Base-by-base conservation (phyloP, 2,888 invertebrate genomes). In the Ennomos erosarius region DNA sequence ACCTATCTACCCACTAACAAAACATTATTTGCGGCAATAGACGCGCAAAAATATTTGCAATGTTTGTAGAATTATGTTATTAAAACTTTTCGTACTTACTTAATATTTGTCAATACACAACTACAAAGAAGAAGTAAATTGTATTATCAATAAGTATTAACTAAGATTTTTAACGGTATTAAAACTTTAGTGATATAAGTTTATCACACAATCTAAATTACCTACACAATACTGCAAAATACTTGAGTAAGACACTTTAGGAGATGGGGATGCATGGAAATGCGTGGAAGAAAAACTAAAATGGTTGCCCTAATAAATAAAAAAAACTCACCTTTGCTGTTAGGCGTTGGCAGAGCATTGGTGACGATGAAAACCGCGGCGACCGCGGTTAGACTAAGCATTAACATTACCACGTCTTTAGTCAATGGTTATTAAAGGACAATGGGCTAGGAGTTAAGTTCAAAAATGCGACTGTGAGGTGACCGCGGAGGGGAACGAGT, bases 261-360 rank as follows among this genome's bases (percentile, higher is more conserved):
- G 16, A 46, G 12, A 13, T 35, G 10, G 1, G 37, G 51, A 58
- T 44, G 53, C 44, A n/a, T n/a, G n/a, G n/a, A n/a, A n/a, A n/a
- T n/a, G n/a, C n/a, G n/a, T 39, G 48, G 54, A 9, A 62, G 48
- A 13, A 40, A 26, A 49, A 44, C 13, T 48, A 64, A 37, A 58
- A 60, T 48, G 62, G 55, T 45, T 54, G 54, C 47, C 11, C 10
- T 12, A 10, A 36, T 55, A 10, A 34, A 37, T 47, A 12, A 16
- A 61, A 37, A 50, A 52, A 13, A 46, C 75, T 67, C 82, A 91
- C 91, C 91, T 86, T 91, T 88, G 71, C 82, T 84, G 67, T 86
- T 88, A 63, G 90, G 87, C 58, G 91, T 85, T 39, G 92, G 90
- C 50, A 88, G 79, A 38, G 87, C 90, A 53, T 82, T 79, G 58